Evolutionary conservation across 2,888 invertebrate genomes (phyloP), one percentile per base, ranked within the genome.

Genomic region (Dasypogon diadema): DNA sequence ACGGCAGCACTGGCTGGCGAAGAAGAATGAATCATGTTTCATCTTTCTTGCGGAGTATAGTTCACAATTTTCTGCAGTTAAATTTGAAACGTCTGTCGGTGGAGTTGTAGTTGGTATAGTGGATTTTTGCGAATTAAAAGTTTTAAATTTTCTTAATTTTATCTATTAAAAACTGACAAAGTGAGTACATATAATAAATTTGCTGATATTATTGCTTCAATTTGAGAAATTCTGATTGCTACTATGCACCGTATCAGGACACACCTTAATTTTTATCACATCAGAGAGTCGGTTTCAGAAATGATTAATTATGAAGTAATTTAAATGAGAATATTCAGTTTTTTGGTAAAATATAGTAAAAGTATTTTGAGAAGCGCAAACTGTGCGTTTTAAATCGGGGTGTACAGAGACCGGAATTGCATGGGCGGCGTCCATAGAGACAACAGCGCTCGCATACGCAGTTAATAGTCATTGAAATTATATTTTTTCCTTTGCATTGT

Each of bases 351-450:
- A n/a, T n/a, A n/a, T n/a, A n/a, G n/a, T n/a, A n/a, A n/a, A n/a
- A n/a, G n/a, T n/a, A n/a, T n/a, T n/a, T n/a, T n/a, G n/a, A n/a
- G n/a, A n/a, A n/a, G n/a, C n/a, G n/a, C n/a, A n/a, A n/a, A n/a
- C n/a, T n/a, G n/a, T n/a, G n/a, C n/a, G n/a, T n/a, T n/a, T n/a
- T 42, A n/a, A 30, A 22, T 10, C 37, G 42, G 42, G 24, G 10
- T 37, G 12, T n/a, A 42, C 21, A 10, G 26, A 3, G 30, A 30
- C 34, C 21, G 70, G 54, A 54, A 34, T 70, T 54, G 30, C 54
- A 70, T 70, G 70, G 70, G 70, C 70, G 70, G 51, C 70, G 70
- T 70, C 70, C 54, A 54, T 54, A 54, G 16, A 54, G 24, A 5
- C 22, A 34, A 54, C 21, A 30, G 2, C 16, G 18, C 30, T 51